These are phyloP conservation scores for Torymus auratus DNA, from an alignment of 2,888 invertebrate species.

Conservation along the genomic window DNA sequence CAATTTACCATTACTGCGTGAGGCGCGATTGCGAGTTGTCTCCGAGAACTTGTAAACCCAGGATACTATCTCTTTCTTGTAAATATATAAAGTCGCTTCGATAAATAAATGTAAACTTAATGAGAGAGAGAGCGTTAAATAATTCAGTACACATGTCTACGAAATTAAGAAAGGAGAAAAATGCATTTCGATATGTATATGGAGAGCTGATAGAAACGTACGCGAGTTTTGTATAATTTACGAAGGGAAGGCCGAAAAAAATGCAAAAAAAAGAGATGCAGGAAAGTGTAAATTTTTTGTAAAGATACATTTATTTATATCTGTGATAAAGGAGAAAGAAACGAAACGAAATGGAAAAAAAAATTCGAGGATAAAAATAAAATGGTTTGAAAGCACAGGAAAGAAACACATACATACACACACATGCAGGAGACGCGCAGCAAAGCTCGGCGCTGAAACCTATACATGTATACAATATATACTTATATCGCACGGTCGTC, in stretches of 20 bases:
- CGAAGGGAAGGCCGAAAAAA: slow-evolving; percentile 19
- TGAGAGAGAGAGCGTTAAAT: not conserved
- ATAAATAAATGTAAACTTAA: slow-evolving; percentile 17
- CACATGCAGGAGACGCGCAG: slow-evolving; percentile 31
- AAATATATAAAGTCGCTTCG: slow-evolving; percentile 48
- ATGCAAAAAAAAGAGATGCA: slow-evolving; percentile 1
- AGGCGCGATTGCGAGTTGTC: slow-evolving; percentile 22
- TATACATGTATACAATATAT: too few relatives aligned
- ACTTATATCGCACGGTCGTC: slow-evolving; percentile 6
- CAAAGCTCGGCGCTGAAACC: slow-evolving; percentile 6
- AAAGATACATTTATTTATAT: slow-evolving; percentile 76
- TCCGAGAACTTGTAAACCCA: slow-evolving; percentile 34
- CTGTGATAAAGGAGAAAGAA: slow-evolving; percentile 72
- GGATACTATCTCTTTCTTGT: slow-evolving; percentile 6
- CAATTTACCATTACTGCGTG: too few relatives aligned
- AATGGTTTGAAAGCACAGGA: slow-evolving; percentile 42
- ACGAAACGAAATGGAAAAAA: slow-evolving; percentile 10
- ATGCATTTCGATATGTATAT: slow-evolving; percentile 38
- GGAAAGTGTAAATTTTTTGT: slow-evolving; percentile 69
- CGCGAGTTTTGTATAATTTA: slow-evolving; percentile 27
- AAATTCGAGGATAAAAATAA: slow-evolving; percentile 47
- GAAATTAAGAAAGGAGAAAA: not conserved
- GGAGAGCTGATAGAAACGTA: not conserved
- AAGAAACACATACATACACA: slow-evolving; percentile 9
- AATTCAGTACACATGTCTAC: not conserved